Percentiles rank a stretch among this genome's conserved stretches.
Conservation (phyloP, 2,888 invertebrate genomes). For the Adelphocoris suturalis region DNA sequence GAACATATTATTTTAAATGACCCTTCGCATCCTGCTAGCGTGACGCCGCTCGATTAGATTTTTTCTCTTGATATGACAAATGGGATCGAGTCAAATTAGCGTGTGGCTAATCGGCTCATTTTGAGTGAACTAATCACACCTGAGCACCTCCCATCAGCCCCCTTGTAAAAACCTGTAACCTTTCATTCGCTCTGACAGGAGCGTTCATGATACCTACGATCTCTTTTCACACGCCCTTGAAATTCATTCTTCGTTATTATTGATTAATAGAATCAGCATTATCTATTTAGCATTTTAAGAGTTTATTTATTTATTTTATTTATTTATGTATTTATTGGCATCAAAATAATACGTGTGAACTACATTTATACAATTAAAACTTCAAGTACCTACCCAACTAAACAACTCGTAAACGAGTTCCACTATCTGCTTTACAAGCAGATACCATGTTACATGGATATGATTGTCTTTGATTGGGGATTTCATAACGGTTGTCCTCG, state of each 20-base stretch:
- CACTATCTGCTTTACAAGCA: no score
- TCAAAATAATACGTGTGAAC: no score
- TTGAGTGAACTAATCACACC: conserved; percentile 30
- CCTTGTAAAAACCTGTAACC: conserved; percentile 36
- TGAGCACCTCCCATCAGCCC: conserved; percentile 24
- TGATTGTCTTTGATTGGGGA: no score
- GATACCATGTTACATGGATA: no score
- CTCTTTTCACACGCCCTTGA: neutral
- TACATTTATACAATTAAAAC: no score
- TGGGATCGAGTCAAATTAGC: conserved; percentile 42
- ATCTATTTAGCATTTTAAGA: no score
- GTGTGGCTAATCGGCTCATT: conserved; percentile 38
- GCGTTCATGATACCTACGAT: neutral
- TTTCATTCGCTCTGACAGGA: neutral
- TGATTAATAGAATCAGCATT: no score
- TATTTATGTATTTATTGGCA: no score
- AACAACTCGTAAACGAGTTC: no score
- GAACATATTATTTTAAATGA: conserved; percentile 28
- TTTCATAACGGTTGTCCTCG: no score
- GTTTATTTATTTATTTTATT: no score
- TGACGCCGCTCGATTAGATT: conserved; percentile 22
- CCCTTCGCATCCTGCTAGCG: neutral
- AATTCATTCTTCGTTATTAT: neutral
- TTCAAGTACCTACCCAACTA: no score
- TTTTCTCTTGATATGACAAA: conserved; percentile 40